These are phyloP conservation scores for Drosophila algonquin DNA, from an alignment of 2,888 invertebrate species.

Conservation along the genomic window DNA sequence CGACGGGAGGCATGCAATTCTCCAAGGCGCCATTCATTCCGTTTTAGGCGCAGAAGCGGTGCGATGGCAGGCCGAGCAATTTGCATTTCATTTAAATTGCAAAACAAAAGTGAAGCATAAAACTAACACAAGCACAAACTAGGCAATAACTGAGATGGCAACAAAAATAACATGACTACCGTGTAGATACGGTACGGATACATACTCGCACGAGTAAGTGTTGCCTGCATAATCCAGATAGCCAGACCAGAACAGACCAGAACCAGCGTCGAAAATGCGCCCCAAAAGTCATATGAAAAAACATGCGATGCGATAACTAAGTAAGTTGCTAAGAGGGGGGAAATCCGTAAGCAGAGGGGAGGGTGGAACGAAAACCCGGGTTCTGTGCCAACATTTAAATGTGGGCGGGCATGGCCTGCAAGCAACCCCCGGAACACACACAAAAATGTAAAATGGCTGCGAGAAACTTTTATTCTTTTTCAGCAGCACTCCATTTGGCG, in stretches of 20 bases:
- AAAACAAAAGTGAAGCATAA: conserved; percentile 54
- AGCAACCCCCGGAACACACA: conserved; percentile 57
- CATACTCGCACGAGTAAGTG: conserved; percentile 4
- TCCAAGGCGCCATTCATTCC: conserved; percentile 68
- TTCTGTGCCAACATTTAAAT: conserved; percentile 78
- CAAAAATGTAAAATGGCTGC: conserved; percentile 80
- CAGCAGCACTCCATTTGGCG: conserved; percentile 73
- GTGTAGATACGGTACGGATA: conserved; percentile 14
- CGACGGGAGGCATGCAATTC: conserved; percentile 33
- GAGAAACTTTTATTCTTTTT: conserved; percentile 78
- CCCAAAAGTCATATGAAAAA: conserved; percentile 78
- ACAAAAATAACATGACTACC: conserved; percentile 1
- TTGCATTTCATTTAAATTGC: conserved; percentile 77
- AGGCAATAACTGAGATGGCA: conserved; percentile 39
- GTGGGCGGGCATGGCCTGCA: conserved; percentile 67
- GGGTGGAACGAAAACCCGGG: conserved; percentile 36
- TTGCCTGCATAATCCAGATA: conserved; percentile 47
- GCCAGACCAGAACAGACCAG: background rate
- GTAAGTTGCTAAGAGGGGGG: conserved; percentile 22
- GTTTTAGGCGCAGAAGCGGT: conserved; percentile 14
- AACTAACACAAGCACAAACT: conserved; percentile 39
- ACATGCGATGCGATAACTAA: conserved; percentile 77
- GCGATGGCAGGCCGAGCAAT: conserved; percentile 50
- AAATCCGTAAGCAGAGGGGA: conserved; percentile 8
- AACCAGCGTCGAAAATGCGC: conserved; percentile 60